phyloP scores from a whole-genome alignment of 1,140 invertebrate species.

The Panagrolaimus sp. region DNA sequence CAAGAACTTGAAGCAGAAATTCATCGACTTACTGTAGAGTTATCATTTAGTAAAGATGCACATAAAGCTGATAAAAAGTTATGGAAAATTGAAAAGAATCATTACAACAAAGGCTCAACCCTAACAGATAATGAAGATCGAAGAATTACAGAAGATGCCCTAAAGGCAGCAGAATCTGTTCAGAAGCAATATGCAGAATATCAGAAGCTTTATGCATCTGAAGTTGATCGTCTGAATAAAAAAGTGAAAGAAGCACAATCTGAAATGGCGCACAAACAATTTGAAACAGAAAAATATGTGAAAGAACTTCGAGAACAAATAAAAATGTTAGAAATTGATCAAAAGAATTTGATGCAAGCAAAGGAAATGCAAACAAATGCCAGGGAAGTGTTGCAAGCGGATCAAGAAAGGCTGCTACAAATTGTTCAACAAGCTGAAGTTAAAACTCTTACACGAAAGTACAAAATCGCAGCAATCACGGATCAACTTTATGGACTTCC shows the following conservation, averaged over 20 bases:
- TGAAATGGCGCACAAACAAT: constrained; percentile 43
- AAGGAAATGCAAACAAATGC: constrained; percentile 47
- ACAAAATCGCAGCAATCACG: constrained; percentile 49
- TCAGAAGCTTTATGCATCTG: constrained; percentile 54
- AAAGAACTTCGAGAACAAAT: constrained; percentile 47
- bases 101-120: constrained; percentile 23
- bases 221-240: constrained; percentile 50
- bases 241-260: constrained; percentile 43
- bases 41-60: constrained; percentile 48
- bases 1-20: constrained; percentile 30
- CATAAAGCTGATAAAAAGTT: constrained; percentile 52
- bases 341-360: constrained; percentile 44
- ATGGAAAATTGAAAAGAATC: constrained; percentile 46
- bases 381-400: constrained; percentile 42
- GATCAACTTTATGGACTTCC: constrained; percentile 37
- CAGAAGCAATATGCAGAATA: constrained; percentile 56
- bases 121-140: constrained; percentile 4
- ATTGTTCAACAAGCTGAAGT: constrained; percentile 48
- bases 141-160: constrained; percentile 47
- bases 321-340: constrained; percentile 51
- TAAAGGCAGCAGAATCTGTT: constrained; percentile 51
- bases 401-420: constrained; percentile 47
- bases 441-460: constrained; percentile 50
- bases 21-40: constrained; percentile 42
- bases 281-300: constrained; percentile 32